phyloP scores from a whole-genome alignment of 2,888 invertebrate species.

The Brenthis daphne region DNA sequence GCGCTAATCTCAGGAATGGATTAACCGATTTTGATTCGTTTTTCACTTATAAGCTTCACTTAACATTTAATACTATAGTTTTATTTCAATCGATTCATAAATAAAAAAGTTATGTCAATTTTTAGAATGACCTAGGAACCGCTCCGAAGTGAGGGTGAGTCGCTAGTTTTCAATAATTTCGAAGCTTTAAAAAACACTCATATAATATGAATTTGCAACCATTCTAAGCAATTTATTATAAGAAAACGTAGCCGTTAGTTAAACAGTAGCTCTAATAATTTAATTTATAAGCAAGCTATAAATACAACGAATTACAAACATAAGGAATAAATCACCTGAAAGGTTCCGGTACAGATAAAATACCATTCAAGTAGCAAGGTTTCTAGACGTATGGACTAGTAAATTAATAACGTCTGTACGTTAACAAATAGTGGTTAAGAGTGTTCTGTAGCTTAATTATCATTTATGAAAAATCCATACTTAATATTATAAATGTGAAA shows the following conservation, averaged over 20 bases:
- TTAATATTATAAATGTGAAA: too few species aligned
- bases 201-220: background rate
- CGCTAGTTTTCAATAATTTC: too few species aligned
- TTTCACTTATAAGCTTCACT: too few species aligned
- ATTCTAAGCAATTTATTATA: background rate
- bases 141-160: too few species aligned
- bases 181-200: too few species aligned
- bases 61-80: too few species aligned
- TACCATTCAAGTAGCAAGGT: background rate
- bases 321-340: conserved; percentile 20
- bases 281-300: background rate
- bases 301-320: conserved; percentile 17
- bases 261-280: conserved; percentile 2
- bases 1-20: too few species aligned
- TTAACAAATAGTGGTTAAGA: background rate
- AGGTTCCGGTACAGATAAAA: conserved; percentile 5
- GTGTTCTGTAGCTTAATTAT: background rate
- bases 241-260: background rate
- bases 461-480: too few species aligned
- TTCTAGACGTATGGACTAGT: conserved; percentile 21
- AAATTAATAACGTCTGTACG: conserved; percentile 20
- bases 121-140: too few species aligned
- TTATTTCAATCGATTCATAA: too few species aligned
- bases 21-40: too few species aligned
- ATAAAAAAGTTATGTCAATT: too few species aligned